Conservation (phyloP, 2,888 invertebrate species). For the Strigamia crassipes region DNA sequence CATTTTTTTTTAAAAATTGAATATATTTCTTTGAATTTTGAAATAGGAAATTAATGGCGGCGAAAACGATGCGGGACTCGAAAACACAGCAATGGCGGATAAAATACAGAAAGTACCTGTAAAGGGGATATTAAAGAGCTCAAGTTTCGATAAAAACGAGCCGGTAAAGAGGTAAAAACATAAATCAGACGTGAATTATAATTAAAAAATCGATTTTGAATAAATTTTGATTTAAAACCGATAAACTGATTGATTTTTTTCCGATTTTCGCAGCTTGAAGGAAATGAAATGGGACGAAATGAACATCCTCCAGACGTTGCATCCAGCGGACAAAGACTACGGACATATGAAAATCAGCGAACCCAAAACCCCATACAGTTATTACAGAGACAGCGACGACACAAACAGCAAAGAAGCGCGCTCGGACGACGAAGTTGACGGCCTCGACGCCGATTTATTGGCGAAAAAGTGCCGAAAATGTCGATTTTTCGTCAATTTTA, state of each 20-base stretch:
- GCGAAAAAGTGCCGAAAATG: conserved; percentile 70
- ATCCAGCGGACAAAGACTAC: conserved; percentile 97
- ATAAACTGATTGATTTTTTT: background rate
- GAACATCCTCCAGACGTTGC: conserved; percentile 97
- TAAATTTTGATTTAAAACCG: background rate
- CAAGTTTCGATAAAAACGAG: conserved; percentile 38
- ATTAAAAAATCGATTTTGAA: background rate
- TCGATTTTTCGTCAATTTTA: conserved; percentile 44
- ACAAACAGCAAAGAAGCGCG: conserved; percentile 54
- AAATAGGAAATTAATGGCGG: background rate
- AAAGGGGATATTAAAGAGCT: conserved; percentile 44
- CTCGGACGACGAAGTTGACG: conserved; percentile 67
- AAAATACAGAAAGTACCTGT: conserved; percentile 41
- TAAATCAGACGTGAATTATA: background rate
- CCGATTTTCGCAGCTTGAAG: conserved; percentile 14
- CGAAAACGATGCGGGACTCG: background rate
- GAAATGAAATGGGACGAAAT: conserved; percentile 94
- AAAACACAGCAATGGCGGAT: conserved; percentile 41
- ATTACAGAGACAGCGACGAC: conserved; percentile 61
- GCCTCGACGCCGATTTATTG: conserved; percentile 70
- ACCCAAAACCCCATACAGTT: conserved; percentile 91
- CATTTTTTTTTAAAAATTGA: too few relatives aligned
- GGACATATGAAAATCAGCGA: conserved; percentile 99
- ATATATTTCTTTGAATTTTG: too few relatives aligned
- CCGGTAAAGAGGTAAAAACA: conserved; percentile 36